phyloP scores from a whole-genome alignment of 2,888 invertebrate species.

The Zygaena filipendulae region DNA sequence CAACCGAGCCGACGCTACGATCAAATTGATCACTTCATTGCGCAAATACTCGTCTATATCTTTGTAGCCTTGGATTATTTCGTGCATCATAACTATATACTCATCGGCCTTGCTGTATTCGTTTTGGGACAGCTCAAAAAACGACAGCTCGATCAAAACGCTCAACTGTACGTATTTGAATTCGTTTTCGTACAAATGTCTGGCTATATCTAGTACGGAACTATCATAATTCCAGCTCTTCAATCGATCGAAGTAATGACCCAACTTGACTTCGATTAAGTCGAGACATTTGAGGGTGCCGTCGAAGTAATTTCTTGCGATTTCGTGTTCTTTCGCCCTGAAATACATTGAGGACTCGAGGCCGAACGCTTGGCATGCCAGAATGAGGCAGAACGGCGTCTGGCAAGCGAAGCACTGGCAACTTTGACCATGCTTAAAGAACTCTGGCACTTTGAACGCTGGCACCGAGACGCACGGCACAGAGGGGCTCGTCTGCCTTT shows the following conservation, averaged over 20 bases:
- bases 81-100: conserved; percentile 33
- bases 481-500: conserved; percentile 28
- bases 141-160: conserved; percentile 37
- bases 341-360: conserved; percentile 40
- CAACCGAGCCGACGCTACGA: conserved; percentile 30
- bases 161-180: conserved; percentile 23
- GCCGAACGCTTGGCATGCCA: conserved; percentile 25
- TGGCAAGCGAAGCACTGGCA: conserved; percentile 38
- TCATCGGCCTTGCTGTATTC: conserved; percentile 30
- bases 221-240: conserved; percentile 23
- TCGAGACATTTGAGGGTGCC: conserved; percentile 27
- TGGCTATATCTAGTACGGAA: conserved; percentile 25
- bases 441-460: conserved; percentile 28
- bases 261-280: conserved; percentile 25
- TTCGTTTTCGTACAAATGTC: conserved; percentile 18
- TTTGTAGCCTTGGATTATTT: conserved; percentile 25
- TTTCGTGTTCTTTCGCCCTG: conserved; percentile 31
- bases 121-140: conserved; percentile 30
- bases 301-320: conserved; percentile 40
- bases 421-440: conserved; percentile 24
- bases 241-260: no score
- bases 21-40: conserved; percentile 39
- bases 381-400: conserved; percentile 22
- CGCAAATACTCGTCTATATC: conserved; percentile 22
- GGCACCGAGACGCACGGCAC: conserved; percentile 23